Conservation (phyloP, 2,888 invertebrate species). For the Arrhopalites spinosus region DNA sequence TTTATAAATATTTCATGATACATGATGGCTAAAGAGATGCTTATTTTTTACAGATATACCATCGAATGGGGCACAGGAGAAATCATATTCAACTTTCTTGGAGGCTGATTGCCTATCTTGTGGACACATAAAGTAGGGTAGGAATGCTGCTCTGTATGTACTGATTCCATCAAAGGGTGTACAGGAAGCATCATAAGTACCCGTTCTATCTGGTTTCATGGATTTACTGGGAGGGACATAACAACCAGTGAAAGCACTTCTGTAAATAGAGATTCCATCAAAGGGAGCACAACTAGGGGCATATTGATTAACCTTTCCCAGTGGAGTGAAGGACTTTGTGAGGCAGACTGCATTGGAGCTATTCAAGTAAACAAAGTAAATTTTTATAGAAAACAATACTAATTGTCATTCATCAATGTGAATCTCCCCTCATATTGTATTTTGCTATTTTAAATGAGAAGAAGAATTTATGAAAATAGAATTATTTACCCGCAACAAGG, state of each 20-base stretch:
- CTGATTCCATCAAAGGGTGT: conserved; percentile 40
- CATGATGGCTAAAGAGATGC: too few relatives aligned
- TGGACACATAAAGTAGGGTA: conserved; percentile 15
- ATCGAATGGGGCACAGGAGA: conserved; percentile 40
- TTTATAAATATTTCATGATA: too few relatives aligned
- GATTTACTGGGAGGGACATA: conserved; percentile 31
- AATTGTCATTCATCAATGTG: too few relatives aligned
- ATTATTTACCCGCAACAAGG: conserved; percentile 14
- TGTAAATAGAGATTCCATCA: conserved; percentile 43
- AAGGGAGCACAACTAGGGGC: conserved; percentile 33
- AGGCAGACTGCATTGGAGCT: conserved; percentile 35
- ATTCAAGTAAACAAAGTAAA: background rate
- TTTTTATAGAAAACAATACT: too few relatives aligned
- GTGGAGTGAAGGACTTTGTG: conserved; percentile 22
- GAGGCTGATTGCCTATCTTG: conserved; percentile 3
- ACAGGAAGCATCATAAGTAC: conserved; percentile 14
- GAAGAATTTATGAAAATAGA: background rate
- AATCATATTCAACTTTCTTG: conserved; percentile 20
- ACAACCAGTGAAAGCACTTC: conserved; percentile 39
- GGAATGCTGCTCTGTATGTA: conserved; percentile 39
- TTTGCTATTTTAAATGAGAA: too few relatives aligned
- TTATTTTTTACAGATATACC: too few relatives aligned
- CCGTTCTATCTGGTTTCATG: conserved; percentile 32
- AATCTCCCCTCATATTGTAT: too few relatives aligned
- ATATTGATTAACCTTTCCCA: conserved; percentile 26